A percentile compares a stretch with the other conserved stretches of the same genome.
These are phyloP conservation scores for Pseudanteris insignis DNA, from an alignment of 2,888 invertebrate genomes.

Conservation along the genomic window DNA sequence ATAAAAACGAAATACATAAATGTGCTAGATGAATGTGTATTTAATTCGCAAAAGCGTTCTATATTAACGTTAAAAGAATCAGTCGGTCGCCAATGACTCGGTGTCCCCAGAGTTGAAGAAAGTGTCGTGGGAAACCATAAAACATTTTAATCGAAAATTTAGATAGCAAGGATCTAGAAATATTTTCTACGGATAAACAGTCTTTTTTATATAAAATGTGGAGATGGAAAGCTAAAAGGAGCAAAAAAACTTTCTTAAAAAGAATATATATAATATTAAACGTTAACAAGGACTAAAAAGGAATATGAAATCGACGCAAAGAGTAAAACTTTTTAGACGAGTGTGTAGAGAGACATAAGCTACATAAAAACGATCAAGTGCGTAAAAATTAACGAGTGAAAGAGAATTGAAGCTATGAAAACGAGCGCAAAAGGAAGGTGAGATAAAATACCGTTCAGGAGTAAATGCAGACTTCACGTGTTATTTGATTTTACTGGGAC, in stretches of 20 bases:
- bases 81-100: conserved; percentile 47
- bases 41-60: conserved; percentile 48
- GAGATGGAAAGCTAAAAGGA: conserved; percentile 14
- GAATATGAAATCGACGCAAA: background rate
- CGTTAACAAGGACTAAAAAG: background rate
- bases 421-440: conserved; percentile 7
- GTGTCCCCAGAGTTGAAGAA: conserved; percentile 42
- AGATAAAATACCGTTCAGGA: background rate
- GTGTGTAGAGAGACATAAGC: conserved; percentile 9
- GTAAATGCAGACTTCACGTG: conserved; percentile 12
- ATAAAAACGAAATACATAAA: conserved; percentile 43
- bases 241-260: conserved; percentile 1
- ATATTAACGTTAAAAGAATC: conserved; percentile 53
- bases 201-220: conserved; percentile 50
- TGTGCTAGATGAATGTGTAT: conserved; percentile 62
- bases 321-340: background rate
- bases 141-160: conserved; percentile 47
- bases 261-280: conserved; percentile 13
- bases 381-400: conserved; percentile 25
- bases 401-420: background rate
- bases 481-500: conserved; percentile 37
- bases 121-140: conserved; percentile 27
- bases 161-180: conserved; percentile 51
- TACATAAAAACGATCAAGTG: conserved; percentile 3
- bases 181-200: conserved; percentile 55